These are phyloP conservation scores for Arion vulgaris DNA, from an alignment of 1,140 invertebrate genomes.

Conservation along the genomic window DNA sequence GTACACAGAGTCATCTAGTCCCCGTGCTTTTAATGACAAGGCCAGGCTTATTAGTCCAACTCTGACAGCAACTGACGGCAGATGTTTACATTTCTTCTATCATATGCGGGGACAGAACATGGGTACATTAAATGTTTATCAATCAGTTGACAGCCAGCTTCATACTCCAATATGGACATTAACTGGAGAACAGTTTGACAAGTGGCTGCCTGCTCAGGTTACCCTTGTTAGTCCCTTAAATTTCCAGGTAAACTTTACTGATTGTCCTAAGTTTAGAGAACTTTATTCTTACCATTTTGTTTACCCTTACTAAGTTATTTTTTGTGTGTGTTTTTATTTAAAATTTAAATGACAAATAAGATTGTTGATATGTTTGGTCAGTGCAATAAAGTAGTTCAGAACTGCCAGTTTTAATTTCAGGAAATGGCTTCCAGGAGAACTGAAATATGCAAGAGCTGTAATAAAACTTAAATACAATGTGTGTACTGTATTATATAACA, in stretches of 20 bases:
- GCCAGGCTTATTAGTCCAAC: slow-evolving; percentile 57
- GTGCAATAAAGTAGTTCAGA: too few species aligned
- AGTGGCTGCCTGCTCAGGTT: slow-evolving; percentile 59
- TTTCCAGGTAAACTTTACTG: slow-evolving; percentile 56
- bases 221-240: slow-evolving; percentile 53
- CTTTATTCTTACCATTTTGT: too few species aligned
- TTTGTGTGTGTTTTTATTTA: too few species aligned
- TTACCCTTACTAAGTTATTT: too few species aligned
- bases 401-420: too few species aligned
- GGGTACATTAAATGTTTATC: slow-evolving; percentile 61
- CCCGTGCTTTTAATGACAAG: slow-evolving; percentile 69
- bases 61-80: slow-evolving; percentile 53
- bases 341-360: too few species aligned
- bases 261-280: too few species aligned
- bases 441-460: too few species aligned
- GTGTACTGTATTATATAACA: too few species aligned
- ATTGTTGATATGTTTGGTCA: too few species aligned
- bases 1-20: slow-evolving; percentile 81
- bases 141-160: slow-evolving; percentile 37
- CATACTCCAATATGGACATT: slow-evolving; percentile 51
- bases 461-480: too few species aligned
- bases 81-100: slow-evolving; percentile 77
- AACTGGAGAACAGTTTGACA: slow-evolving; percentile 55
- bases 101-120: slow-evolving; percentile 81
- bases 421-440: too few species aligned